phyloP scores from a whole-genome alignment of 1,140 invertebrate genomes.

The Lepidurus packardi region DNA sequence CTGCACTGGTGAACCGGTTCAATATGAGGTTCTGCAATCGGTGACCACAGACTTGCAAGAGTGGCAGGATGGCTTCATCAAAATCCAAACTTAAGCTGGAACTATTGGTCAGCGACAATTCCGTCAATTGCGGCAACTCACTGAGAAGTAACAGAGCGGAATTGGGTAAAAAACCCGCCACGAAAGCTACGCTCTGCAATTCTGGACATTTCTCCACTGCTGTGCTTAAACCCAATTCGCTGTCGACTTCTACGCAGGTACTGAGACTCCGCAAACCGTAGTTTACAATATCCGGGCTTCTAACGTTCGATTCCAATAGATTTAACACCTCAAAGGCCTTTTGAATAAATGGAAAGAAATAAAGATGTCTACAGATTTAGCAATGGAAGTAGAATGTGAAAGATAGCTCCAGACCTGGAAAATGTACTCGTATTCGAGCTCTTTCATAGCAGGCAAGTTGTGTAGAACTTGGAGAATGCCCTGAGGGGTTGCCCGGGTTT shows the following conservation, averaged over 20 bases:
- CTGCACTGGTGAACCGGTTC: constrained; percentile 35
- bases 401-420: constrained; percentile 36
- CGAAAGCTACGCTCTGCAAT: constrained; percentile 31
- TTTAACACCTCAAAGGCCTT: constrained; percentile 24
- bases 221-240: constrained; percentile 38
- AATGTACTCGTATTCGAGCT: constrained; percentile 43
- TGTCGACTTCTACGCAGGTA: constrained; percentile 27
- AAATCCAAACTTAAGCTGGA: constrained; percentile 41
- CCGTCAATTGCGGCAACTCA: constrained; percentile 26
- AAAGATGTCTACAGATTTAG: too few relatives aligned
- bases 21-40: constrained; percentile 43
- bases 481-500: constrained; percentile 39
- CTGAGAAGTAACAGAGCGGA: constrained; percentile 22
- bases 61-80: constrained; percentile 43
- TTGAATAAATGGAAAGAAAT: not conserved
- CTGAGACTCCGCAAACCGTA: constrained; percentile 30
- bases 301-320: constrained; percentile 23
- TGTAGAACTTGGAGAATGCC: constrained; percentile 40
- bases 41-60: constrained; percentile 42
- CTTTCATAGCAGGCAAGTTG: constrained; percentile 39
- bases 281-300: constrained; percentile 25
- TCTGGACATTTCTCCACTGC: constrained; percentile 40
- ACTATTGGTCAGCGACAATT: constrained; percentile 31
- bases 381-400: not conserved
- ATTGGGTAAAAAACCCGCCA: constrained; percentile 22